A percentile compares a stretch with the other conserved stretches of the same genome.
Conservation (phyloP, 2,113 vertebrate species). For the Ondatra zibethicus region DNA sequence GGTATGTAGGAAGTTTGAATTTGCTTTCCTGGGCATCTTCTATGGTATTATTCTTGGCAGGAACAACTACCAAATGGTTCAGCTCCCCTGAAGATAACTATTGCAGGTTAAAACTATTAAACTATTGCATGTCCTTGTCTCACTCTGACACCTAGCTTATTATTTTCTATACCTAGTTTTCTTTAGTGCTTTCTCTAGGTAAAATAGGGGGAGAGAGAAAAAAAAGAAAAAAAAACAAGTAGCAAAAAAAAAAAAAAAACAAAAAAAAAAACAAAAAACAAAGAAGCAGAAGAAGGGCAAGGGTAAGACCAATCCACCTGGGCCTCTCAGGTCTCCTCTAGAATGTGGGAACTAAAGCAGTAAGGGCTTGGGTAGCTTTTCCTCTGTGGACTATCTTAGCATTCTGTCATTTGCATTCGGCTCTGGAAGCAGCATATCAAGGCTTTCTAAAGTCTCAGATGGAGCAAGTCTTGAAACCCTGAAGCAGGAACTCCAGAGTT, state of each 20-base stretch:
- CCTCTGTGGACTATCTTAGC: background rate
- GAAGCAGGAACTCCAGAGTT: background rate
- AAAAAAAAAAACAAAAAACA: no score
- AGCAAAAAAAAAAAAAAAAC: background rate
- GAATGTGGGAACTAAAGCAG: no score
- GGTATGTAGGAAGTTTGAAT: background rate
- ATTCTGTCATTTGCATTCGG: background rate
- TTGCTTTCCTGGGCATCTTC: background rate
- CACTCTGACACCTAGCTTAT: background rate
- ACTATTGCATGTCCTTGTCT: background rate
- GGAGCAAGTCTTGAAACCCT: background rate
- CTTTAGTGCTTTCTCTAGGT: background rate
- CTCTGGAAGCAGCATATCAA: background rate
- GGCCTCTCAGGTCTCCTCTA: accelerated
- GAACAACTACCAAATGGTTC: background rate
- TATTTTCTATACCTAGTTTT: background rate
- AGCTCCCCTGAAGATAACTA: background rate
- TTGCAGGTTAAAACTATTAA: no score
- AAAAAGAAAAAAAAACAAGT: background rate
- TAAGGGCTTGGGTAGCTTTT: background rate
- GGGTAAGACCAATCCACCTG: no score
- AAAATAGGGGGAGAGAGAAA: background rate
- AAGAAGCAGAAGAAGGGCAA: background rate
- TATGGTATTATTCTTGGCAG: background rate
- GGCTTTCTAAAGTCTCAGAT: background rate